These are phyloP conservation scores for Ellobius talpinus DNA, from an alignment of 2,113 vertebrate genomes.

Conservation along the genomic window DNA sequence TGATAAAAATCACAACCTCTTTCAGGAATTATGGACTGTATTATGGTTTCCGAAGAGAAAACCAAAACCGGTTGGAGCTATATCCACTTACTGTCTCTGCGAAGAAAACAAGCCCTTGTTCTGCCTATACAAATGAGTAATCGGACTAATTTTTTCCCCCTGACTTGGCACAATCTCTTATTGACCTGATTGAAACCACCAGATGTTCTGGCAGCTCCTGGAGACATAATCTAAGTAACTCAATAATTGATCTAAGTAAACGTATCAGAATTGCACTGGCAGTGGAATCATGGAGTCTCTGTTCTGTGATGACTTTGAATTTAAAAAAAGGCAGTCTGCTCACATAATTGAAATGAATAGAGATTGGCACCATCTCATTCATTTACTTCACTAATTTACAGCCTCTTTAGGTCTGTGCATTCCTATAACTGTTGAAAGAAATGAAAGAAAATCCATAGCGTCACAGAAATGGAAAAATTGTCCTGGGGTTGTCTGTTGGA, in stretches of 20 bases:
- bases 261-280: conserved; percentile 72
- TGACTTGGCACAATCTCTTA: conserved; percentile 70
- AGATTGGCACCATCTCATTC: conserved; percentile 46
- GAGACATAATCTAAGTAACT: conserved; percentile 73
- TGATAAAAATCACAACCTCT: conserved; percentile 68
- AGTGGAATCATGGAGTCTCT: conserved; percentile 60
- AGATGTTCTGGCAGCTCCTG: conserved; percentile 78
- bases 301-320: conserved; percentile 65
- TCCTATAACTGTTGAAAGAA: conserved; percentile 26
- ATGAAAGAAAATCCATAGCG: background rate
- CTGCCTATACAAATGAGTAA: conserved; percentile 66
- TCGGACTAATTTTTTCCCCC: conserved; percentile 61
- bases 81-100: conserved; percentile 12
- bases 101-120: conserved; percentile 71
- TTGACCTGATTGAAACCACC: conserved; percentile 82
- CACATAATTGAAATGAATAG: conserved; percentile 31
- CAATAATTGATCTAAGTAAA: conserved; percentile 79
- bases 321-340: conserved; percentile 56
- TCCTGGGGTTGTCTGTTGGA: conserved; percentile 4
- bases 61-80: conserved; percentile 53
- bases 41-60: conserved; percentile 65
- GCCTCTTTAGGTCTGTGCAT: conserved; percentile 19
- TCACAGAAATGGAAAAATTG: conserved; percentile 11
- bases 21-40: conserved; percentile 39
- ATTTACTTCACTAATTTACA: conserved; percentile 66